A percentile compares a stretch with the other conserved stretches of the same genome.
These are phyloP conservation scores for Autographa gamma DNA, from an alignment of 2,888 invertebrate species.

Conservation along the genomic window DNA sequence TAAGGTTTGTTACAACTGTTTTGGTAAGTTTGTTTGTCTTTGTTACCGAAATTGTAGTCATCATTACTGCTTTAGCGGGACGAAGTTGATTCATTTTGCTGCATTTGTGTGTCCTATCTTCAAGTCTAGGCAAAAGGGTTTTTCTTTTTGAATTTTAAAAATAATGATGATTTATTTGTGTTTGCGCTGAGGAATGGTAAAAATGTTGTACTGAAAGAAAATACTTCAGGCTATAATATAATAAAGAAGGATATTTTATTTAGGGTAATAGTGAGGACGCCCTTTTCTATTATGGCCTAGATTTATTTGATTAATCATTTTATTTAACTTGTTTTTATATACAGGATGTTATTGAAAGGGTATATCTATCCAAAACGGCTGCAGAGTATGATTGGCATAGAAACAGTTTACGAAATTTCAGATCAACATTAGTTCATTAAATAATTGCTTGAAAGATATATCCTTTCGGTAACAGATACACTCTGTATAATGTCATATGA, in stretches of 20 bases:
- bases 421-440: no score
- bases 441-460: no score
- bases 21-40: constrained; percentile 6
- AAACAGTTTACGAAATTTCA: no score
- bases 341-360: no score
- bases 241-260: background rate
- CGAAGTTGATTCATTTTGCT: constrained; percentile 57
- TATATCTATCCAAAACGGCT: no score
- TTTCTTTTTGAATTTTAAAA: constrained; percentile 25
- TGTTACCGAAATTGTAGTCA: constrained; percentile 51
- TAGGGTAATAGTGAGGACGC: no score
- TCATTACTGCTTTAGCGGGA: constrained; percentile 62
- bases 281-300: background rate
- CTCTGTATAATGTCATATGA: no score
- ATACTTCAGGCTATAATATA: background rate
- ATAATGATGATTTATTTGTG: constrained; percentile 46
- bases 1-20: constrained; percentile 19
- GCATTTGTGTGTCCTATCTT: constrained; percentile 39
- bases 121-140: constrained; percentile 26
- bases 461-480: no score
- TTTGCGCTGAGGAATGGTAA: background rate
- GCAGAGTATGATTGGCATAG: no score
- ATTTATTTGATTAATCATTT: no score
- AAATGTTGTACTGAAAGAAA: background rate
- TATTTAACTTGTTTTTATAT: no score